Conservation (phyloP, 2,888 invertebrate genomes). For the Epinotia ramella region DNA sequence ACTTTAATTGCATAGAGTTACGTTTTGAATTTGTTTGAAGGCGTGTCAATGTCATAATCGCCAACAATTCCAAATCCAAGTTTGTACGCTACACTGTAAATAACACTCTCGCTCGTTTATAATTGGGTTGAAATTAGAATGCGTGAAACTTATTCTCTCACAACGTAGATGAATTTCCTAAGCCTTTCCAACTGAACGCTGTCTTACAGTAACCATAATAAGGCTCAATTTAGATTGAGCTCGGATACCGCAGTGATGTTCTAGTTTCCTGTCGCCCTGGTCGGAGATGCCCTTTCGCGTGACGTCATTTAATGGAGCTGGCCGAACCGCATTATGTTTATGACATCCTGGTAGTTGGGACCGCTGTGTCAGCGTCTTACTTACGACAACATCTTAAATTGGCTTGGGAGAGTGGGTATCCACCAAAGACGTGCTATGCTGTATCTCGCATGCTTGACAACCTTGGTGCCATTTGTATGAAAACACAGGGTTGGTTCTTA, state of each 20-base stretch:
- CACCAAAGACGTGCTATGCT: no score
- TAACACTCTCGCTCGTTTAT: background rate
- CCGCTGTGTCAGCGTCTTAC: background rate
- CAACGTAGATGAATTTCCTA: background rate
- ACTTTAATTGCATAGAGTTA: background rate
- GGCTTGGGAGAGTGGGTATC: background rate
- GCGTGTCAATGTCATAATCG: conserved; percentile 2
- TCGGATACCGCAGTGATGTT: conserved; percentile 2
- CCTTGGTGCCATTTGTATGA: no score
- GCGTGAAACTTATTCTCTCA: background rate
- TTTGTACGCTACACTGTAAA: background rate
- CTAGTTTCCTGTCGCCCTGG: conserved; percentile 15
- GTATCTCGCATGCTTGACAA: no score
- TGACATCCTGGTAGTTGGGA: conserved; percentile 18
- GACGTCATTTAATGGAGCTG: conserved; percentile 17
- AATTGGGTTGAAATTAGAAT: background rate
- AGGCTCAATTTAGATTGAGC: background rate
- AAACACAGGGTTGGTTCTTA: no score
- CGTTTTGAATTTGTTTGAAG: background rate
- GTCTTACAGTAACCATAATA: background rate
- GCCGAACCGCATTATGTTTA: conserved; percentile 14
- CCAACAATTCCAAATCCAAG: background rate
- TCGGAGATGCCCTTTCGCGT: conserved; percentile 17
- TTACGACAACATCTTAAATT: background rate
- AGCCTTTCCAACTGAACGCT: background rate